These are phyloP conservation scores for Drosophila elegans DNA, from an alignment of 1,140 invertebrate species.

Conservation along the genomic window DNA sequence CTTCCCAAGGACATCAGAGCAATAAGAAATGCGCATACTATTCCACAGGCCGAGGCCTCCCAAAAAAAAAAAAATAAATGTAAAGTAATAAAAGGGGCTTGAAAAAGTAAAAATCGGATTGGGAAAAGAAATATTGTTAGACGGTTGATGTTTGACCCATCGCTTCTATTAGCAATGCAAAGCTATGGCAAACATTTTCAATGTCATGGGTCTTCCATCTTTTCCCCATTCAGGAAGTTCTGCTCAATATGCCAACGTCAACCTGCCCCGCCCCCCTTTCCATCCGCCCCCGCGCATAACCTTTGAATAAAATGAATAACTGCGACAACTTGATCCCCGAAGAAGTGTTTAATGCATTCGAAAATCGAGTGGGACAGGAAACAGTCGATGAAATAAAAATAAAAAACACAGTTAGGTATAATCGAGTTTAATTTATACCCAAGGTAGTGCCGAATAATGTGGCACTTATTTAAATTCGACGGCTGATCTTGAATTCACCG, in stretches of 20 bases:
- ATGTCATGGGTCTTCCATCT: constrained; percentile 33
- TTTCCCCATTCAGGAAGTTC: constrained; percentile 37
- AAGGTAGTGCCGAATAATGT: constrained; percentile 30
- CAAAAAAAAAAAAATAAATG: not conserved
- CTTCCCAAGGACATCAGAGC: constrained; percentile 33
- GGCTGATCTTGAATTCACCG: constrained; percentile 19
- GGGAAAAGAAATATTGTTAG: not conserved
- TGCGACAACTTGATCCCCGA: constrained; percentile 40
- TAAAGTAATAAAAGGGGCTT: not conserved
- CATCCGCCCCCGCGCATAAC: not conserved
- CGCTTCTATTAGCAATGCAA: constrained; percentile 31
- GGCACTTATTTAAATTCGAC: constrained; percentile 15
- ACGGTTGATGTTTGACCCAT: constrained; percentile 21
- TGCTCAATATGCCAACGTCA: constrained; percentile 27
- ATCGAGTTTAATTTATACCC: constrained; percentile 29
- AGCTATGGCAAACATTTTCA: constrained; percentile 52
- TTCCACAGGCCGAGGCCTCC: constrained; percentile 4
- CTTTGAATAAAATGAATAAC: constrained; percentile 43
- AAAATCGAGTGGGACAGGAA: constrained; percentile 35
- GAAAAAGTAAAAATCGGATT: not conserved
- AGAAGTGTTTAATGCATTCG: constrained; percentile 48
- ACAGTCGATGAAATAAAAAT: constrained; percentile 14
- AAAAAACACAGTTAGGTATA: constrained; percentile 12
- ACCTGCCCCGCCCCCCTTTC: not conserved
- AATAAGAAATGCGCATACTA: constrained; percentile 39